Evolutionary conservation across 2,113 vertebrate species (phyloP), one percentile per base, ranked within the genome.

Genomic region (Archocentrus centrarchus): DNA sequence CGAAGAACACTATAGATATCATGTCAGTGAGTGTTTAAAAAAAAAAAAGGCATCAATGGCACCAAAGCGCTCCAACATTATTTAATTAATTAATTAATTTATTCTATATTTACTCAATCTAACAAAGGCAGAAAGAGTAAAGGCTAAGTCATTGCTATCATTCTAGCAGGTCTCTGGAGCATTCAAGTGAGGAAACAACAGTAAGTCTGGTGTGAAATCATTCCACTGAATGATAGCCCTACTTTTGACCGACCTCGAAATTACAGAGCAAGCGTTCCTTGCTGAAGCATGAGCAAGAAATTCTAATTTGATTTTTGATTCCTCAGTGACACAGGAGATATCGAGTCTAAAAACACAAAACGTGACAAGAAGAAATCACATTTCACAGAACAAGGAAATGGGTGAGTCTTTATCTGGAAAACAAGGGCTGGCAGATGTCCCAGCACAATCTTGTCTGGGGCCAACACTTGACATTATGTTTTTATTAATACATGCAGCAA

Each of bases 121-220:
- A 78, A 82, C 66, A 82, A 91, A 59, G 70, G 83, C 78, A 87
- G 60, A 83, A 30, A 83, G 84, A 90, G 81, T 79, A 83, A 90
- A 88, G 82, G 84, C 79, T 78, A 84, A 86, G 39, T 79, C 68
- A 32, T 86, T 88, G 87, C 86, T 87, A 81, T 92, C 63, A 85
- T 80, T 89, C 61, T 82, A 78, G 66, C 87, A 93, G 44, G 79
- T 83, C 75, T 88, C 41, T 22, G 80, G 81, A 86, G 87, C 85
- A 53, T 79, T 89, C 86, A 86, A 84, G 87, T 90, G 92, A 85
- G 87, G 81, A 86, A 93, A 89, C 76, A 93, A 85, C 82, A 83
- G 57, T 60, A 39, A 24, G 70, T 80, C 91, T 82, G 75, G 64
- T 79, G 81, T 85, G 47, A 84, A 79, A 79, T 75, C 64, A 66